Percentiles rank a stretch among this genome's conserved stretches.
These are phyloP conservation scores for Micromys minutus DNA, from an alignment of 2,113 vertebrate species.

Conservation along the genomic window DNA sequence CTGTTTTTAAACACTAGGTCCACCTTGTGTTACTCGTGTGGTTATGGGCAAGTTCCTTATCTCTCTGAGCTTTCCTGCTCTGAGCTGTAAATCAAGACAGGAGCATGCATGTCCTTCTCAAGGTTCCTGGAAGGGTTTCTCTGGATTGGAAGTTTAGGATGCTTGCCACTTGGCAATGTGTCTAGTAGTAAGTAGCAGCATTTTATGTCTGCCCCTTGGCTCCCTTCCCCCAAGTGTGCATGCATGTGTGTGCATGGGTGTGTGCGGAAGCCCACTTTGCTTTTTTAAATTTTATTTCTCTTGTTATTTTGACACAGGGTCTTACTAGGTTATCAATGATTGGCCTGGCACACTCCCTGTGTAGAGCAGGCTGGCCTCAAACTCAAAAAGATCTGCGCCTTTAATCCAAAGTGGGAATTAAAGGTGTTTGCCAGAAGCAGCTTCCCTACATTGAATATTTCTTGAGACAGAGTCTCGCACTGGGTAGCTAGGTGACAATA, in stretches of 20 bases:
- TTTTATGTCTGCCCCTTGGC: not conserved
- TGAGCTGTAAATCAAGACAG: not conserved
- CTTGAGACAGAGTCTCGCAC: not conserved
- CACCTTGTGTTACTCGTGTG: not conserved
- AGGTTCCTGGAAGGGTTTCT: not conserved
- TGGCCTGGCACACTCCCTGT: too few species aligned
- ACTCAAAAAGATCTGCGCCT: not conserved
- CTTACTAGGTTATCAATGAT: not conserved
- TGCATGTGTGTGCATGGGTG: not conserved
- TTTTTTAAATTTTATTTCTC: not conserved
- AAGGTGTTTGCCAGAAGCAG: not conserved
- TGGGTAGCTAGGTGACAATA: not conserved
- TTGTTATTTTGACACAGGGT: not conserved
- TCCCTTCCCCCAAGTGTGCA: rapidly evolving
- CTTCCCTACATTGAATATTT: not conserved
- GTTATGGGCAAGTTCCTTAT: not conserved
- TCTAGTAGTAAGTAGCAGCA: rapidly evolving
- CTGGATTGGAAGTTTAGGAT: not conserved
- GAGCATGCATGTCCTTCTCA: not conserved
- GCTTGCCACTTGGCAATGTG: not conserved
- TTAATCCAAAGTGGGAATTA: not conserved
- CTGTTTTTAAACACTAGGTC: not conserved
- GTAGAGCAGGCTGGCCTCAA: too few species aligned
- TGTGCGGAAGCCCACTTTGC: not conserved
- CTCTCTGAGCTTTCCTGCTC: not conserved